These are phyloP conservation scores for Chaetodon trifascialis DNA, from an alignment of 2,113 vertebrate genomes.

Conservation along the genomic window DNA sequence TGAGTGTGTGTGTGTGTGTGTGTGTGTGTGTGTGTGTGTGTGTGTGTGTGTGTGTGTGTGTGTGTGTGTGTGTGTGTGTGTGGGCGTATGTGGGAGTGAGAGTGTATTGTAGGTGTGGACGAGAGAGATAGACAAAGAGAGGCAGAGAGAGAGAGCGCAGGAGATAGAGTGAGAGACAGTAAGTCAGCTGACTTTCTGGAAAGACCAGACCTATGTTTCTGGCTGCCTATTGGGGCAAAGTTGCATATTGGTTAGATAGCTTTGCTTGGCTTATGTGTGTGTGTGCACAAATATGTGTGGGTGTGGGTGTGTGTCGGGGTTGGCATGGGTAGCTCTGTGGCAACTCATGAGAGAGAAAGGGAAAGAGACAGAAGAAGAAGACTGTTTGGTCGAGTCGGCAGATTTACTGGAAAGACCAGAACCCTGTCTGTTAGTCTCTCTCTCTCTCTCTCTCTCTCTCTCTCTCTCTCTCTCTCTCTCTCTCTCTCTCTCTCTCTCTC, in stretches of 20 bases:
- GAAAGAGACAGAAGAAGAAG: not conserved
- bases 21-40: not conserved
- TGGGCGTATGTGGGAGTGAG: not conserved
- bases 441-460: not conserved
- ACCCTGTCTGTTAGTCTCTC: too few relatives aligned
- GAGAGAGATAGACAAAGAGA: not conserved
- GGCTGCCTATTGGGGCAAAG: not conserved
- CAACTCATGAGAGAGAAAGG: not conserved
- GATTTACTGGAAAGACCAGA: constrained; percentile 56
- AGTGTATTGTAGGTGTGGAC: not conserved
- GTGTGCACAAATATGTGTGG: too few relatives aligned
- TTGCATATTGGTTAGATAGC: not conserved
- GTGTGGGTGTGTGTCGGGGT: not conserved
- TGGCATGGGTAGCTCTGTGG: not conserved
- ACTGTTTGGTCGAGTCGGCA: constrained; percentile 6
- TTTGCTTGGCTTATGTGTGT: not conserved
- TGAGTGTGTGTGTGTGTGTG: not conserved
- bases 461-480: not conserved
- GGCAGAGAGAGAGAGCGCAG: not conserved
- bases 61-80: not conserved
- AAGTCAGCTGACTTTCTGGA: constrained; percentile 52
- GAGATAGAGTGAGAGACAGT: not conserved
- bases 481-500: not conserved
- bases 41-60: not conserved
- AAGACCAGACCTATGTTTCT: constrained; percentile 3